Base-by-base conservation (phyloP, 2,113 vertebrate genomes). In the Steatornis caripensis region DNA sequence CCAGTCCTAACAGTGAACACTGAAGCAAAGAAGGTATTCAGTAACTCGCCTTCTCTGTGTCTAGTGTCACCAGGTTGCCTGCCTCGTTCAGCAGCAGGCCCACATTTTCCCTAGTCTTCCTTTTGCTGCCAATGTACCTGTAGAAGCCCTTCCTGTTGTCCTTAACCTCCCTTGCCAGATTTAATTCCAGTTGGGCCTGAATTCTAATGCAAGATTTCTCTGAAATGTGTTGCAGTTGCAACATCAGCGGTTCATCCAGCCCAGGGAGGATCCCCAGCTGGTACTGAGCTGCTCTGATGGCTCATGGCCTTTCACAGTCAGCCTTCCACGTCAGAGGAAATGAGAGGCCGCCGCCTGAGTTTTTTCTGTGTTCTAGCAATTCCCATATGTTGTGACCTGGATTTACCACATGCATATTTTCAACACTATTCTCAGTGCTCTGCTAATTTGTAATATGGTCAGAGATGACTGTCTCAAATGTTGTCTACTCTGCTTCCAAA, bases 241-340 rank as follows among this genome's bases (percentile, higher is more conserved):
- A 62, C 43, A 87, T 70, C 64, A 91, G 78, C 1, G 0, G 29
- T 80, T 94, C 58, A 10, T 77, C 41, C 70, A 70, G 87, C 58
- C 34, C 55, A 64, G 83, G 92, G 87, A 90, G 90, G 85, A 86
- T 90, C 93, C 34, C 43, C 71, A 85, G 65, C 54, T 93, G 90
- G 72, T 64, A 3, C 34, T 60, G 84, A 89, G 86, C 69, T 76
- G 69, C 61, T 82, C 57, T 48, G 48, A 53, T 85, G 74, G 43
- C 91, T 95, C 65, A 53, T 69, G 34, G 65, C 41, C 43, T 77
- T 84, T 84, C 53, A 15, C 46, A 89, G 80, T 78, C 94, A 91
- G 70, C 76, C 51, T 94, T 78, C 60, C 0, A 1, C 78, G 80
- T 89, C 91, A 90, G 2, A 95, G 91, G 94, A 95, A 96, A 76